These are phyloP conservation scores for Meiosimyza decipiens DNA, from an alignment of 2,888 invertebrate species.

Conservation along the genomic window DNA sequence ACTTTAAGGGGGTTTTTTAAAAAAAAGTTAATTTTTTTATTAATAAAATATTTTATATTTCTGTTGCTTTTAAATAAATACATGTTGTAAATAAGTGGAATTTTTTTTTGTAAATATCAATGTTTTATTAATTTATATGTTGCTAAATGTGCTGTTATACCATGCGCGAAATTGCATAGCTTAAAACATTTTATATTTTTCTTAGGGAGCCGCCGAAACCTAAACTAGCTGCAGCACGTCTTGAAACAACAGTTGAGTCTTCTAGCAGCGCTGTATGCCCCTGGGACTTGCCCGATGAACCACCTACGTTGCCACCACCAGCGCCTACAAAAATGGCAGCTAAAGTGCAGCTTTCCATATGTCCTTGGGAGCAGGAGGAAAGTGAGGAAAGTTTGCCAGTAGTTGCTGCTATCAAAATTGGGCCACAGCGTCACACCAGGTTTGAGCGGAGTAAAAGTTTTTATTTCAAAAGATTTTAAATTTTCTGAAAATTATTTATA, in stretches of 20 bases:
- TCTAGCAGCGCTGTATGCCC: conserved; percentile 62
- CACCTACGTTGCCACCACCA: conserved; percentile 40
- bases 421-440: conserved; percentile 55
- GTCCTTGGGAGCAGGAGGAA: conserved; percentile 61
- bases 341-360: conserved; percentile 57
- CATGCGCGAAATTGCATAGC: conserved; percentile 20
- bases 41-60: not conserved
- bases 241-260: conserved; percentile 60
- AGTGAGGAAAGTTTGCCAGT: conserved; percentile 38
- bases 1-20: not conserved
- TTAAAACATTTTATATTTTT: conserved; percentile 22
- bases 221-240: conserved; percentile 52
- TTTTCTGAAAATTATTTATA: too few relatives aligned
- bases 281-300: conserved; percentile 59
- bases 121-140: conserved; percentile 26
- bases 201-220: conserved; percentile 58
- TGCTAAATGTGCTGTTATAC: conserved; percentile 30
- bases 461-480: not conserved
- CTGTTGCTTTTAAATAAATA: not conserved
- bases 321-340: conserved; percentile 35
- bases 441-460: conserved; percentile 34
- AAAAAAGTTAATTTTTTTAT: not conserved
- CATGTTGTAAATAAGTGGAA: not conserved
- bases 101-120: not conserved
- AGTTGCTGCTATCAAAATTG: conserved; percentile 41